Evolutionary conservation across 2,797 vertebrate species (phyloP).

Genomic region (Falco naumanni): DNA sequence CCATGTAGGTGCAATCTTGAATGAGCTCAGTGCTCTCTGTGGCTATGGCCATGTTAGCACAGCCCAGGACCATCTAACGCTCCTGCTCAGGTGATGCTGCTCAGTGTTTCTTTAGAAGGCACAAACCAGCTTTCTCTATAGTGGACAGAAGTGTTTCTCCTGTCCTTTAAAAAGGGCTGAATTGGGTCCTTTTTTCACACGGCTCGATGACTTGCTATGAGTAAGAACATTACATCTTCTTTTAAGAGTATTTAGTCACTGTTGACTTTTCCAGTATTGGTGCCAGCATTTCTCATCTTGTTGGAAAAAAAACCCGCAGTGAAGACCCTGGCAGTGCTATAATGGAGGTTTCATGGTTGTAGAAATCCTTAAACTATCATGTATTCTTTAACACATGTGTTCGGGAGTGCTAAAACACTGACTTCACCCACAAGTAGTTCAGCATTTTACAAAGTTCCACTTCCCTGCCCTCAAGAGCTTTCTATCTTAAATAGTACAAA

Average conservation of each 20-base stretch:
- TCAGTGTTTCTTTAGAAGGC: not conserved
- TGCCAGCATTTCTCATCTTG: constrained; percentile 55
- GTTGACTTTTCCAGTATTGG: constrained; percentile 53
- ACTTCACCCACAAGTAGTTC: constrained; percentile 17
- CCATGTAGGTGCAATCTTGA: no score
- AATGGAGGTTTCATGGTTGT: constrained; percentile 1
- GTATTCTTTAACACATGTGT: constrained; percentile 21
- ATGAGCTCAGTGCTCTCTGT: fast-evolving
- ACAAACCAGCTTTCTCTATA: not conserved
- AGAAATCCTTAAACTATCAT: not conserved
- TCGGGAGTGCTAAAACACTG: not conserved
- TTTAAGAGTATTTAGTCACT: constrained; percentile 46
- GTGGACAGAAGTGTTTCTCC: not conserved
- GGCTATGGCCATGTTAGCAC: fast-evolving
- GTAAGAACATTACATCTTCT: constrained; percentile 61
- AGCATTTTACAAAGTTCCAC: constrained; percentile 5
- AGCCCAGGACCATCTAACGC: fast-evolving
- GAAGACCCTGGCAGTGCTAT: constrained; percentile 39
- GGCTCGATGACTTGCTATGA: constrained; percentile 4
- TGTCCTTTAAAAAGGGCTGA: not conserved
- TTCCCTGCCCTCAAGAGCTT: constrained; percentile 15
- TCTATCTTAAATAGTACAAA: not conserved
- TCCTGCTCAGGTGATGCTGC: not conserved
- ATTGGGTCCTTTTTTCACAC: not conserved
- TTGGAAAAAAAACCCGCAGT: not conserved